A percentile compares a stretch with the other conserved stretches of the same genome.
Conservation (phyloP, 1,140 invertebrate species). For the Drosophila santomea region DNA sequence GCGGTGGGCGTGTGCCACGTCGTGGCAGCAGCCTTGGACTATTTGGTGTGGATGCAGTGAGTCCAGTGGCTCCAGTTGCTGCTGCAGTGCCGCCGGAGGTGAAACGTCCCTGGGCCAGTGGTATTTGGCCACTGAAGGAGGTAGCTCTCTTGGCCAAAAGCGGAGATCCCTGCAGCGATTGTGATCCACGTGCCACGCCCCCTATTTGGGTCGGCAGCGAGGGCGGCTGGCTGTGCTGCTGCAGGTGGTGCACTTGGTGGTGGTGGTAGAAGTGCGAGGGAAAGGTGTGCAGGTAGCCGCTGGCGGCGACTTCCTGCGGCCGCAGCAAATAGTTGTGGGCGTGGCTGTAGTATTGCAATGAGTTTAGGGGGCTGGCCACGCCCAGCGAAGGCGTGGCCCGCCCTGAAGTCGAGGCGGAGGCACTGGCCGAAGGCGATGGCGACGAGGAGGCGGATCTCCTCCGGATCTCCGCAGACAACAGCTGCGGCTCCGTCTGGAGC, state of each 20-base stretch:
- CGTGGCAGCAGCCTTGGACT: slow-evolving; percentile 89
- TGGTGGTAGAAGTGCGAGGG: slow-evolving; percentile 60
- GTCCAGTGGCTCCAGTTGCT: slow-evolving; percentile 21
- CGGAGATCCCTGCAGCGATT: slow-evolving; percentile 74
- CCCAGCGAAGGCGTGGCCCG: slow-evolving; percentile 68
- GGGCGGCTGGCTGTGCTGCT: slow-evolving; percentile 58
- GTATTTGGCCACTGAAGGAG: slow-evolving; percentile 79
- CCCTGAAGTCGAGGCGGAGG: slow-evolving; percentile 66
- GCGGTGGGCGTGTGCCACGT: slow-evolving; percentile 86
- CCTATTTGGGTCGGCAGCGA: slow-evolving; percentile 59
- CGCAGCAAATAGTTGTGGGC: slow-evolving; percentile 71
- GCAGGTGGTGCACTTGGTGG: slow-evolving; percentile 38
- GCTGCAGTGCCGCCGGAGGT: slow-evolving; percentile 6
- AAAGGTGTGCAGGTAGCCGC: slow-evolving; percentile 72
- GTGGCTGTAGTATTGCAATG: slow-evolving; percentile 60
- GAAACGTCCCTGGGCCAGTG: slow-evolving; percentile 51
- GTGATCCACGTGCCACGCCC: slow-evolving; percentile 38
- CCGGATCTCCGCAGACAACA: slow-evolving; percentile 34
- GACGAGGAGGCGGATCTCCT: slow-evolving; percentile 76
- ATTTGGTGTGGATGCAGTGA: slow-evolving; percentile 87
- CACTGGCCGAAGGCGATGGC: slow-evolving; percentile 71
- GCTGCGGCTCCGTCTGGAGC: slow-evolving; percentile 48
- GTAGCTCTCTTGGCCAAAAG: slow-evolving; percentile 78
- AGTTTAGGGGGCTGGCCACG: slow-evolving; percentile 53
- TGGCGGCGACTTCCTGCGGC: slow-evolving; percentile 58